A percentile compares a stretch with the other conserved stretches of the same genome.
Evolutionary conservation across 2,888 invertebrate species (phyloP).

Genomic region (Notocelia uddmanniana): DNA sequence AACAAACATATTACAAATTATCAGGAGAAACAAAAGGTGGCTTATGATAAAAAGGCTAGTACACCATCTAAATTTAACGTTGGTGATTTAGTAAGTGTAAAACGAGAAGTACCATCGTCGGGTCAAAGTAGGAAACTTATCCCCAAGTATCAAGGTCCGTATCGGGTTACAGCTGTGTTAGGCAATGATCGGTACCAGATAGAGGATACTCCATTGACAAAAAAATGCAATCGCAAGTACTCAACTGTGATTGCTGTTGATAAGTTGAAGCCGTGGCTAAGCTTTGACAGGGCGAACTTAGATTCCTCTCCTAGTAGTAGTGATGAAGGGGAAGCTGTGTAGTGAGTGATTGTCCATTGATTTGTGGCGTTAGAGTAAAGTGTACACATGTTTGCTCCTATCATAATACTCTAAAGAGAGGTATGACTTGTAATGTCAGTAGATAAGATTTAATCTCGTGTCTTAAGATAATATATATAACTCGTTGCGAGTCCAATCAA

Average conservation of each 20-base stretch:
- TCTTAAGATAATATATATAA: no score
- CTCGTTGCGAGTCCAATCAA: no score
- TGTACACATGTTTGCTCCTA: no score
- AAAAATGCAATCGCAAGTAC: constrained; percentile 32
- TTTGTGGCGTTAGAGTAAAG: background rate
- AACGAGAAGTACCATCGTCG: constrained; percentile 29
- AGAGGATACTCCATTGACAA: constrained; percentile 37
- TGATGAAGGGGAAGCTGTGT: background rate
- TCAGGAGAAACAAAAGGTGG: constrained; percentile 20
- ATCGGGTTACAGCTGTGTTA: constrained; percentile 21
- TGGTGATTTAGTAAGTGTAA: constrained; percentile 32
- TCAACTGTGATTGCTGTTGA: constrained; percentile 33
- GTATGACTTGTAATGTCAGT: no score
- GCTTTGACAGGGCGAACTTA: constrained; percentile 11
- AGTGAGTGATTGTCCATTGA: background rate
- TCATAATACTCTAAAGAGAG: no score
- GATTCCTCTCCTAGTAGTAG: constrained; percentile 14
- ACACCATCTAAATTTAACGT: background rate
- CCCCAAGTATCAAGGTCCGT: constrained; percentile 37
- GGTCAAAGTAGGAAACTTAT: constrained; percentile 41
- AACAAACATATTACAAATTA: background rate
- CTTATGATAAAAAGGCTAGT: constrained; percentile 10
- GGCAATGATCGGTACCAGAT: constrained; percentile 40
- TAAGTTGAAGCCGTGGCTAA: constrained; percentile 33
- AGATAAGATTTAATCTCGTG: no score